These are phyloP conservation scores for Drosophila kanapiae DNA, from an alignment of 1,140 invertebrate species.

Conservation along the genomic window DNA sequence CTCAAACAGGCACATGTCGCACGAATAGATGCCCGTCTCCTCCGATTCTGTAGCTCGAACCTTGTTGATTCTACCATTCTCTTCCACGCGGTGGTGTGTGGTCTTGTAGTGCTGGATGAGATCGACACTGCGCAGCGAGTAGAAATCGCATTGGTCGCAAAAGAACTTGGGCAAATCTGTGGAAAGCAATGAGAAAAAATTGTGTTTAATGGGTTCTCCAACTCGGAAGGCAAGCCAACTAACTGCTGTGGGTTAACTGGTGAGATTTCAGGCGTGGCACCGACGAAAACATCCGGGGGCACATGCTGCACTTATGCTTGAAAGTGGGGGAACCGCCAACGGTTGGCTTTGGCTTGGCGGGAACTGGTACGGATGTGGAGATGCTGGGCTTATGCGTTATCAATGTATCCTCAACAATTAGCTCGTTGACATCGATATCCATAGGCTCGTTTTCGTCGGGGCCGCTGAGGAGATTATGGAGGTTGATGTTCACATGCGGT, in stretches of 20 bases:
- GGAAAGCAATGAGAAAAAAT: not conserved
- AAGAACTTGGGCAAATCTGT: conserved; percentile 80
- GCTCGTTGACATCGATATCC: conserved; percentile 68
- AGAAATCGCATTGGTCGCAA: conserved; percentile 73
- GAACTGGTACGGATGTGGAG: not conserved
- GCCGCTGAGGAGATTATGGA: conserved; percentile 51
- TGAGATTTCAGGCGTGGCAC: conserved; percentile 70
- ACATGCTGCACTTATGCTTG: conserved; percentile 68
- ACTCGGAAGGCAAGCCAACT: conserved; percentile 22
- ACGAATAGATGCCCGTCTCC: conserved; percentile 48
- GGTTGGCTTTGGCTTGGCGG: conserved; percentile 43
- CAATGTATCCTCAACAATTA: conserved; percentile 56
- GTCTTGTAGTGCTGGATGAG: conserved; percentile 69
- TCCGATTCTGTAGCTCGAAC: not conserved
- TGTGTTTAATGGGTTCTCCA: not conserved
- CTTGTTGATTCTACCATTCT: not conserved
- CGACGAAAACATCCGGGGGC: conserved; percentile 63
- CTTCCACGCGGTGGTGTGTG: conserved; percentile 46
- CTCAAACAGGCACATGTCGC: conserved; percentile 78
- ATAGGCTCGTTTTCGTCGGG: conserved; percentile 29
- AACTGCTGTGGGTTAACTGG: conserved; percentile 76
- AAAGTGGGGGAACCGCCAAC: conserved; percentile 10
- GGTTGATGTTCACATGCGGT: conserved; percentile 37
- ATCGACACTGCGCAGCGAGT: conserved; percentile 70
- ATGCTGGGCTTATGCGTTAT: conserved; percentile 32